Evolutionary conservation across 1,140 invertebrate species (phyloP).

Genomic region (Elysia chlorotica): DNA sequence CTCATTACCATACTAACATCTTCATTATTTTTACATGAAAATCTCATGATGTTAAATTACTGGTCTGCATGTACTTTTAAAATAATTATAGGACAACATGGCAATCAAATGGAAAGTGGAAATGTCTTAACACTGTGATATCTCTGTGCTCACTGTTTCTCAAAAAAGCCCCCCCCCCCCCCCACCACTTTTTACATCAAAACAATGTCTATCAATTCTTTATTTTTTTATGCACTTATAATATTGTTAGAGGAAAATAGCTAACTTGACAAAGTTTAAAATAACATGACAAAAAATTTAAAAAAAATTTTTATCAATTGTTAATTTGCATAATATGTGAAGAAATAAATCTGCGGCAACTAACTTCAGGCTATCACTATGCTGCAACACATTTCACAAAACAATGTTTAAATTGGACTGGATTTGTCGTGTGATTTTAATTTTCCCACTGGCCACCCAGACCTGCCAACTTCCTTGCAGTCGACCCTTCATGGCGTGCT

Average conservation of each 20-base stretch:
- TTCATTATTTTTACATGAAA: too few species aligned
- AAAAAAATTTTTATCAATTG: background rate
- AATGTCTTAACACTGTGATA: too few species aligned
- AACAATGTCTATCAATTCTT: background rate
- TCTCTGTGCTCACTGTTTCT: too few species aligned
- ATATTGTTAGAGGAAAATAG: background rate
- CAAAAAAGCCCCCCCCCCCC: too few species aligned
- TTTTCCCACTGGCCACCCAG: conserved; percentile 38
- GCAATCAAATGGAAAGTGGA: too few species aligned
- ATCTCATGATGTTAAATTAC: too few species aligned
- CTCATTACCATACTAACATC: too few species aligned
- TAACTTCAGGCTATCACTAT: background rate
- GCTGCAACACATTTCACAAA: background rate
- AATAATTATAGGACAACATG: too few species aligned
- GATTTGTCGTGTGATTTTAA: background rate
- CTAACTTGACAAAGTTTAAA: background rate
- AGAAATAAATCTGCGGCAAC: background rate
- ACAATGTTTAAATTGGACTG: background rate
- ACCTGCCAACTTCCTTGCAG: conserved; percentile 51
- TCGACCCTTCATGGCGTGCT: conserved; percentile 46
- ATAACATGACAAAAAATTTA: background rate
- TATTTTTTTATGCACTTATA: background rate
- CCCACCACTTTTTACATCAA: background rate
- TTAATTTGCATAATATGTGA: background rate
- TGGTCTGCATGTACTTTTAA: too few species aligned